A percentile compares a stretch with the other conserved stretches of the same genome.
These are phyloP conservation scores for Trachymyrmex cornetzi DNA, from an alignment of 1,140 invertebrate species.

Conservation along the genomic window DNA sequence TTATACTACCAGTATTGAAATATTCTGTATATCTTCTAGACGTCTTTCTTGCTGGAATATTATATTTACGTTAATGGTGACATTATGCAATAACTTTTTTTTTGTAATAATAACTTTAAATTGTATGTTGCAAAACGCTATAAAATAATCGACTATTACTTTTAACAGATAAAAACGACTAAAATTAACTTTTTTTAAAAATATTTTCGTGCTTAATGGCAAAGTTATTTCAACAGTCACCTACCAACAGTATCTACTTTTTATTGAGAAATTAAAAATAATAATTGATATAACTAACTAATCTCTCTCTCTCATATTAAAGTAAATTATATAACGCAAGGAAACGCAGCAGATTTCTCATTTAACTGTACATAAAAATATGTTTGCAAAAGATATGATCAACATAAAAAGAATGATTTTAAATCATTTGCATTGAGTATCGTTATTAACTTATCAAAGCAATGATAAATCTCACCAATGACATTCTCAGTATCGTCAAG, in stretches of 20 bases:
- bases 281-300: neutral
- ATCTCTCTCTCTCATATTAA: neutral
- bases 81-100: neutral
- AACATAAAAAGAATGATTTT: conserved; percentile 16
- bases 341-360: neutral
- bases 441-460: conserved; percentile 34
- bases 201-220: neutral
- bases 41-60: neutral
- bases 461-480: conserved; percentile 21
- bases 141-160: neutral
- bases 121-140: neutral
- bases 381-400: neutral
- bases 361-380: neutral
- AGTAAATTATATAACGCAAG: neutral
- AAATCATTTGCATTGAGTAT: conserved; percentile 28
- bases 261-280: neutral
- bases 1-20: no score
- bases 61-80: neutral
- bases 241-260: neutral
- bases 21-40: neutral
- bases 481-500: conserved; percentile 54
- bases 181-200: neutral
- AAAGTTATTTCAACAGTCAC: neutral
- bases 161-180: neutral
- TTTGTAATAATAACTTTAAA: conserved; percentile 4